Conservation (phyloP, 92 coral and sea anemone genomes). For the Palythoa grandis region DNA sequence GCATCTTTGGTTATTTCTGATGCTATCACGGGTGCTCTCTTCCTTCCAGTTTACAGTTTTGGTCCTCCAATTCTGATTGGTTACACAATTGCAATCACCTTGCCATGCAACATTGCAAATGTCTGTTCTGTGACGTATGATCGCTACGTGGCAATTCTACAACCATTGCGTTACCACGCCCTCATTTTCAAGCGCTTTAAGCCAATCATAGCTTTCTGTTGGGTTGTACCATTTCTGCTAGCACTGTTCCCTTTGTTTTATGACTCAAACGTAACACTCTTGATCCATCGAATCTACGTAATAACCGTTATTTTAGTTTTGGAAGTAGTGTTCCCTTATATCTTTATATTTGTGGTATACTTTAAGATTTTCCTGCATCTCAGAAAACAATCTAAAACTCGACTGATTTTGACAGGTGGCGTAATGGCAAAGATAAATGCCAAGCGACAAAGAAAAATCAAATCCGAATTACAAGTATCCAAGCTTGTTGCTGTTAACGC, state of each 20-base stretch:
- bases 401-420: background rate
- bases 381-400: conserved; percentile 2
- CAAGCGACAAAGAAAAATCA: background rate
- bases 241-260: conserved; percentile 10
- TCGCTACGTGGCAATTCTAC: conserved; percentile 18
- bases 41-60: conserved; percentile 1
- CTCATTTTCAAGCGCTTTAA: conserved; percentile 8
- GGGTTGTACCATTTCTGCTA: background rate
- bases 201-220: conserved; percentile 1
- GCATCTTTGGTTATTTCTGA: conserved; percentile 24
- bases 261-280: background rate
- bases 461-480: background rate
- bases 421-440: background rate
- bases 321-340: conserved; percentile 9
- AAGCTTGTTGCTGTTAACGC: background rate
- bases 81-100: conserved; percentile 3
- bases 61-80: background rate
- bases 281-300: conserved; percentile 13
- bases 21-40: conserved; percentile 10
- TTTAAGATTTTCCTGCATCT: background rate
- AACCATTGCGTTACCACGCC: background rate
- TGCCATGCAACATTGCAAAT: conserved; percentile 18
- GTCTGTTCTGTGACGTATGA: conserved; percentile 29
- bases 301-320: background rate
- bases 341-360: conserved; percentile 6